Conservation (phyloP, 2,888 invertebrate genomes). For the Ellobium chinense region DNA sequence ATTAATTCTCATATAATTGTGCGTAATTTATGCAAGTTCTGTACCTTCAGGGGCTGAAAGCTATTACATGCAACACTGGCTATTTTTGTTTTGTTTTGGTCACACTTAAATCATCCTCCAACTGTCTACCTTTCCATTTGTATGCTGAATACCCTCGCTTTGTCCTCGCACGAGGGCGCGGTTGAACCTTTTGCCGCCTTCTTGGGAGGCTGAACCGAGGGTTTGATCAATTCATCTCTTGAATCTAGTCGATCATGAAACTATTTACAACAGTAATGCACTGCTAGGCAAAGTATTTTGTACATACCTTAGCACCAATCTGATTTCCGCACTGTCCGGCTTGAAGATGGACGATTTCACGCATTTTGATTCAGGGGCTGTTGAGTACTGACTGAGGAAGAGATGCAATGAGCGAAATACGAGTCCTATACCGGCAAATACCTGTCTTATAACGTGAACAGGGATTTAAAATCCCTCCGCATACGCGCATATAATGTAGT, state of each 20-base stretch:
- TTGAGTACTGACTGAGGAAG: not conserved
- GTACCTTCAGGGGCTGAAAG: no score
- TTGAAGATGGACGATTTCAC: conserved; percentile 56
- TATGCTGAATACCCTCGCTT: not conserved
- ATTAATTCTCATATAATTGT: no score
- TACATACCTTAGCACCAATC: conserved; percentile 64
- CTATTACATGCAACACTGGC: no score
- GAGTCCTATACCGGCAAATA: not conserved
- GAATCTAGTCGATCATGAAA: no score
- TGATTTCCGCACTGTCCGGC: conserved; percentile 72
- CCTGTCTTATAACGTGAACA: not conserved
- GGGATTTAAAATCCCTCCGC: conserved; percentile 30
- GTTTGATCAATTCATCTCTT: no score
- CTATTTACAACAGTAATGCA: no score
- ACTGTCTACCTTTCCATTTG: no score
- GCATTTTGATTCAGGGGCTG: conserved; percentile 23
- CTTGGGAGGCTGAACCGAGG: no score
- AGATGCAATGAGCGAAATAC: not conserved
- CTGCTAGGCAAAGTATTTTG: no score
- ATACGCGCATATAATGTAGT: not conserved
- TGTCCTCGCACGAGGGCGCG: not conserved
- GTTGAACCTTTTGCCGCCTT: not conserved
- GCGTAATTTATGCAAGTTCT: no score
- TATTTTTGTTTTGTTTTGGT: no score
- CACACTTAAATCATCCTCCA: no score